These are phyloP conservation scores for Elmis aenea DNA, from an alignment of 2,888 invertebrate genomes.

Conservation along the genomic window DNA sequence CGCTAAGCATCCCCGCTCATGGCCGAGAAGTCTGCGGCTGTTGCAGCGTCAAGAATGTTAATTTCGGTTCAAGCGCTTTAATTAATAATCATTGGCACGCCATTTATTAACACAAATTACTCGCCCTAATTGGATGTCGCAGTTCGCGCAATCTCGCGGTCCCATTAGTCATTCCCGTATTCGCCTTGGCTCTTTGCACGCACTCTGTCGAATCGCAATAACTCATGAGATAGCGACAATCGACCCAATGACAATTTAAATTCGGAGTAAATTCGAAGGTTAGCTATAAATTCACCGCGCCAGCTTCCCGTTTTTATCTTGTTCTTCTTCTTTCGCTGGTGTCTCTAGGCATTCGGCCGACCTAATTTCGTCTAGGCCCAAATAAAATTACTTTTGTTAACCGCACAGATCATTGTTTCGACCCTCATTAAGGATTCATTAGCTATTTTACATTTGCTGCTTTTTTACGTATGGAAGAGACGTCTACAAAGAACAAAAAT, in stretches of 20 bases:
- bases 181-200: slow-evolving; percentile 28
- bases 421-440: too few relatives aligned
- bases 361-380: too few relatives aligned
- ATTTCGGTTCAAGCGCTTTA: slow-evolving; percentile 36
- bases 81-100: slow-evolving; percentile 45
- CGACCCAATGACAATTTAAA: slow-evolving; percentile 26
- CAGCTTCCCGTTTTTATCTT: too few relatives aligned
- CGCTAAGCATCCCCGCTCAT: slow-evolving; percentile 13
- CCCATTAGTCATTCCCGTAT: slow-evolving; percentile 35
- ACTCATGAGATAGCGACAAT: slow-evolving; percentile 29
- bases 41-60: slow-evolving; percentile 32
- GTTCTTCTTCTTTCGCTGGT: too few relatives aligned
- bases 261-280: slow-evolving; percentile 17
- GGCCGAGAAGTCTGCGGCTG: slow-evolving; percentile 18
- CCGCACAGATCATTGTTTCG: too few relatives aligned
- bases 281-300: slow-evolving; percentile 24
- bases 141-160: slow-evolving; percentile 35
- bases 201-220: slow-evolving; percentile 32
- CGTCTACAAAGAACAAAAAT: too few relatives aligned
- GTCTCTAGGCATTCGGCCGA: too few relatives aligned
- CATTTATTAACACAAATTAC: slow-evolving; percentile 43
- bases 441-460: too few relatives aligned
- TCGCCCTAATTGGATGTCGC: slow-evolving; percentile 41
- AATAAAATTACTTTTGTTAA: too few relatives aligned
- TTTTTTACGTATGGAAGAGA: too few relatives aligned